A percentile compares a stretch with the other conserved stretches of the same genome.
phyloP scores from a whole-genome alignment of 2,888 invertebrate genomes.

The Bombylius discolor region DNA sequence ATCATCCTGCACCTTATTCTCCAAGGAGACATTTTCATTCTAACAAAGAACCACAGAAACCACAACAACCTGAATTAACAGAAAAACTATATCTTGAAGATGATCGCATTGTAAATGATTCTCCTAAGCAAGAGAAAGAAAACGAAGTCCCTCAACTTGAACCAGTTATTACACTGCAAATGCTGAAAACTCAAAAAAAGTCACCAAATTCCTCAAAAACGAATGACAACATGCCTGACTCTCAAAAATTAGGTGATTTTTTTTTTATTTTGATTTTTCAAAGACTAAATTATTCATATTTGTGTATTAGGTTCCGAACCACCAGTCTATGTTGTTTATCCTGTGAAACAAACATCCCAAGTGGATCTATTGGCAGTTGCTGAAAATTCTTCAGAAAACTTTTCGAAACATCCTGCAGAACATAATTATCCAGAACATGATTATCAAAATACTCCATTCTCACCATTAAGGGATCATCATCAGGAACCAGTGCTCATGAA shows the following conservation, averaged over 20 bases:
- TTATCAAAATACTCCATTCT: constrained; percentile 36
- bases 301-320: constrained; percentile 13
- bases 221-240: neutral
- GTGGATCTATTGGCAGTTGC: too few relatives aligned
- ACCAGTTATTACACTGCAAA: constrained; percentile 52
- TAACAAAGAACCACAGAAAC: constrained; percentile 12
- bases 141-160: constrained; percentile 32
- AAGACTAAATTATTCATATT: too few relatives aligned
- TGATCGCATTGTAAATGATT: constrained; percentile 34
- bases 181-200: constrained; percentile 47
- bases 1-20: neutral
- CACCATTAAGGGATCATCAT: constrained; percentile 34
- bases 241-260: neutral
- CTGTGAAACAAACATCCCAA: constrained; percentile 37
- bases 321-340: constrained; percentile 46
- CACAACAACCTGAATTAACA: constrained; percentile 26
- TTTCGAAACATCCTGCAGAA: constrained; percentile 20
- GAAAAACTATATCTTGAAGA: constrained; percentile 33
- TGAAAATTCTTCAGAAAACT: too few relatives aligned
- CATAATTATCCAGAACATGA: constrained; percentile 24
- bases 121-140: constrained; percentile 25
- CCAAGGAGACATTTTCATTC: neutral
- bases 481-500: constrained; percentile 36
- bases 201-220: constrained; percentile 19
- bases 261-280: neutral